phyloP scores from a whole-genome alignment of 2,888 invertebrate genomes.

The Leptopilina myrica region DNA sequence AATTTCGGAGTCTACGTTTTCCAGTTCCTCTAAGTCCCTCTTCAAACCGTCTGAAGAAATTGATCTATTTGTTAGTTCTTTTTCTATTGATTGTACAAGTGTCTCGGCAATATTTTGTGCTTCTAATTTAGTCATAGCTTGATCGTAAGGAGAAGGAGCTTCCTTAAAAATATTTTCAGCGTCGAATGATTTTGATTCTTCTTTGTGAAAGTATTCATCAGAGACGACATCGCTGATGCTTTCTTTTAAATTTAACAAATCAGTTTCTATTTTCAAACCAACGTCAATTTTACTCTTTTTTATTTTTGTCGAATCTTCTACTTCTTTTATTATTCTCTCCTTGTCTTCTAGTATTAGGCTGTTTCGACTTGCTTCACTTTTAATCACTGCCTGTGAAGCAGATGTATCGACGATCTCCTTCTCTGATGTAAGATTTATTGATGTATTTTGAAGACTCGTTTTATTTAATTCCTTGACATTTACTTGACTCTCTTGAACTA shows the following conservation, averaged over 20 bases:
- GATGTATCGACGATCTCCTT: constrained; percentile 66
- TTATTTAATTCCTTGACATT: constrained; percentile 62
- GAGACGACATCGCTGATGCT: constrained; percentile 46
- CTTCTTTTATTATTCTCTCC: constrained; percentile 61
- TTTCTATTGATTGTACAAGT: constrained; percentile 70
- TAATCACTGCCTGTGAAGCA: constrained; percentile 59
- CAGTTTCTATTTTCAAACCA: constrained; percentile 64
- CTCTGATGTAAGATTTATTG: constrained; percentile 63
- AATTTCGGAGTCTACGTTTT: constrained; percentile 57
- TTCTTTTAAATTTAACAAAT: constrained; percentile 54
- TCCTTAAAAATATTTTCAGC: constrained; percentile 50
- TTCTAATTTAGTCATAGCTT: constrained; percentile 52
- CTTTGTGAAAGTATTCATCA: constrained; percentile 54
- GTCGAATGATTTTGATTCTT: constrained; percentile 60
- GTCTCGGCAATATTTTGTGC: constrained; percentile 69
- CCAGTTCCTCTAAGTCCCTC: constrained; percentile 46
- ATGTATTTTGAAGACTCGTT: constrained; percentile 62
- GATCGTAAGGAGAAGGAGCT: constrained; percentile 47
- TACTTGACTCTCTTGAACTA: constrained; percentile 61
- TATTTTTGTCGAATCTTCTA: constrained; percentile 58
- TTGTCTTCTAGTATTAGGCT: constrained; percentile 63
- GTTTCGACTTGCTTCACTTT: constrained; percentile 60
- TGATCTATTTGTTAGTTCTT: constrained; percentile 66
- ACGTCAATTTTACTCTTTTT: constrained; percentile 66
- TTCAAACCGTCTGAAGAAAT: constrained; percentile 54